Percentiles rank a stretch among this genome's conserved stretches.
phyloP scores from a whole-genome alignment of 2,888 invertebrate genomes.

The Bibio marci region DNA sequence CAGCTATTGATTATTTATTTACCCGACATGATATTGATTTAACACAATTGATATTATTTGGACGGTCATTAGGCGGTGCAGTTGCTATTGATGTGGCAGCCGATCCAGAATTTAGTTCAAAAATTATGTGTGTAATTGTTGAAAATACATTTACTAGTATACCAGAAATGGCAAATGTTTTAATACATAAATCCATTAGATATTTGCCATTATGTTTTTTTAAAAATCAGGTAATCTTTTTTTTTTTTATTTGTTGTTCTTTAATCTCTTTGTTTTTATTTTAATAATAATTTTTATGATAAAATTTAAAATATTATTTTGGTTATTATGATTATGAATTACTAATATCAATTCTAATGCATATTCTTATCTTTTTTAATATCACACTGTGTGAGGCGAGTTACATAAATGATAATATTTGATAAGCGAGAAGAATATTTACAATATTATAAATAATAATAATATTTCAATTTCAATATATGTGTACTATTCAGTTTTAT shows the following conservation, averaged over 20 bases:
- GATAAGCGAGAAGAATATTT: too few relatives aligned
- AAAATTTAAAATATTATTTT: too few relatives aligned
- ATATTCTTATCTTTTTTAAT: too few relatives aligned
- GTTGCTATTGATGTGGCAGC: constrained; percentile 78
- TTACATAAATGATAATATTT: too few relatives aligned
- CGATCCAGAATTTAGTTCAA: constrained; percentile 53
- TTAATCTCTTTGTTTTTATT: too few relatives aligned
- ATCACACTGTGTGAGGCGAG: too few relatives aligned
- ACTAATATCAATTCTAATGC: too few relatives aligned
- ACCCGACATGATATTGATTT: constrained; percentile 70
- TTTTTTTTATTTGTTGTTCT: neutral
- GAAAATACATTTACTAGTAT: constrained; percentile 94
- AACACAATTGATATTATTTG: constrained; percentile 74
- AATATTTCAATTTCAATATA: too few relatives aligned
- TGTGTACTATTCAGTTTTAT: too few relatives aligned
- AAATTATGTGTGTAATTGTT: constrained; percentile 72
- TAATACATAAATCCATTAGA: constrained; percentile 42
- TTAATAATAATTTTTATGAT: neutral
- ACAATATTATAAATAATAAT: too few relatives aligned
- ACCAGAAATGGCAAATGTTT: constrained; percentile 75
- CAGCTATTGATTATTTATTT: constrained; percentile 70
- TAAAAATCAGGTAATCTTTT: constrained; percentile 66
- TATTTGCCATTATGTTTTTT: constrained; percentile 70
- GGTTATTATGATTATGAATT: too few relatives aligned
- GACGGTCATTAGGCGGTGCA: constrained; percentile 81